These are phyloP conservation scores for Perca fluviatilis DNA, from an alignment of 2,113 vertebrate genomes.

Conservation along the genomic window DNA sequence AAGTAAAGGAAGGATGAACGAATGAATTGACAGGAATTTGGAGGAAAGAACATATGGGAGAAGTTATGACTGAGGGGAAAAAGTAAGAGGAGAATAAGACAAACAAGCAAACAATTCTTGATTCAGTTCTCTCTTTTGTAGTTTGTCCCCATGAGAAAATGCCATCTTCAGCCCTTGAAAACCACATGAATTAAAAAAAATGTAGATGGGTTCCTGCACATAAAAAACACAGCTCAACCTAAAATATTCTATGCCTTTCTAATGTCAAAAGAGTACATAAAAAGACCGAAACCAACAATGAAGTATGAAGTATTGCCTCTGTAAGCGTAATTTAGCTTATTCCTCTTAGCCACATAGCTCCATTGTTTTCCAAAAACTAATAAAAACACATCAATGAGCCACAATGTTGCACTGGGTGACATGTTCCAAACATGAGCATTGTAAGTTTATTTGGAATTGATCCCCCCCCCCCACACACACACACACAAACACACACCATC, in stretches of 20 bases:
- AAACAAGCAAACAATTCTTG: neutral
- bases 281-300: neutral
- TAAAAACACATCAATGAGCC: too few relatives aligned
- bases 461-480: too few relatives aligned
- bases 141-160: neutral
- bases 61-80: neutral
- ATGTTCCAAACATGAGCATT: too few relatives aligned
- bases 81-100: neutral
- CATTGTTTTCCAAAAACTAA: too few relatives aligned
- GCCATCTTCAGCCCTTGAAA: neutral
- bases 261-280: neutral
- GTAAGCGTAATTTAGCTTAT: too few relatives aligned
- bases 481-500: neutral
- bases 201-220: neutral
- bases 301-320: too few relatives aligned
- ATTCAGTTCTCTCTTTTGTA: neutral
- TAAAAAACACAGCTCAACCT: neutral
- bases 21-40: constrained; percentile 31
- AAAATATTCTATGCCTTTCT: neutral
- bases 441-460: too few relatives aligned
- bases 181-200: neutral
- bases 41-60: constrained; percentile 14
- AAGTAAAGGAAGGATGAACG: neutral
- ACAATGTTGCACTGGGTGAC: too few relatives aligned
- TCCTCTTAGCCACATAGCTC: too few relatives aligned